phyloP scores from a whole-genome alignment of 2,113 vertebrate genomes.

The Malurus elegans region DNA sequence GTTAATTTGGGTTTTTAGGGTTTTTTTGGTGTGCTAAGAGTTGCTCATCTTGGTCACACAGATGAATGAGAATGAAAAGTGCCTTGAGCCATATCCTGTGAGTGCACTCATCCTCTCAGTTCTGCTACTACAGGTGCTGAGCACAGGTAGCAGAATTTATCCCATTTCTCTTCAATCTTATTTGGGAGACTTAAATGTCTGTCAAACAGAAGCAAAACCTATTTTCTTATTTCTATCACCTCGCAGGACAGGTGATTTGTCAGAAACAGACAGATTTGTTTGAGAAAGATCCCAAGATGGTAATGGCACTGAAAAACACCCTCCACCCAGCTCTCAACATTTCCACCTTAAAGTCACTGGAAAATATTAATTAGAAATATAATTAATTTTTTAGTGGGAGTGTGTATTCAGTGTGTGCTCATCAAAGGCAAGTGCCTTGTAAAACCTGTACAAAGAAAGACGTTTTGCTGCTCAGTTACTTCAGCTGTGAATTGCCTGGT shows the following conservation, averaged over 20 bases:
- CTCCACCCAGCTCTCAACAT: fast-evolving
- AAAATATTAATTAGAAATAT: not conserved
- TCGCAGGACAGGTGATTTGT: not conserved
- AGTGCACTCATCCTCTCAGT: not conserved
- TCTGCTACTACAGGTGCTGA: not conserved
- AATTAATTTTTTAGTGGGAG: not conserved
- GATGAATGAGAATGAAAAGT: not conserved
- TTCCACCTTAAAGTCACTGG: not conserved
- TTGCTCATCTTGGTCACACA: not conserved
- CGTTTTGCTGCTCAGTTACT: not conserved
- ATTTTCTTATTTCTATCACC: not conserved
- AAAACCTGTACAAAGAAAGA: not conserved
- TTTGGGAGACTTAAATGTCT: not conserved
- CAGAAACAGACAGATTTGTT: not conserved
- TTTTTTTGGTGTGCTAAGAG: not conserved
- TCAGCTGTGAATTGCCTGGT: constrained; percentile 16
- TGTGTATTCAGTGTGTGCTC: not conserved
- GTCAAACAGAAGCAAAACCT: not conserved
- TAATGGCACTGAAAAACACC: not conserved
- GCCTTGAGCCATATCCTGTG: not conserved
- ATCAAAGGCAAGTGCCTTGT: not conserved
- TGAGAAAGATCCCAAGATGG: not conserved
- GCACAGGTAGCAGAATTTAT: not conserved
- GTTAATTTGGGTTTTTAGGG: not conserved
- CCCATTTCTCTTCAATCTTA: not conserved